Percentiles rank a stretch among this genome's conserved stretches.
These are phyloP conservation scores for Lophotis ruficrista DNA, from an alignment of 2,113 vertebrate genomes.

Conservation along the genomic window DNA sequence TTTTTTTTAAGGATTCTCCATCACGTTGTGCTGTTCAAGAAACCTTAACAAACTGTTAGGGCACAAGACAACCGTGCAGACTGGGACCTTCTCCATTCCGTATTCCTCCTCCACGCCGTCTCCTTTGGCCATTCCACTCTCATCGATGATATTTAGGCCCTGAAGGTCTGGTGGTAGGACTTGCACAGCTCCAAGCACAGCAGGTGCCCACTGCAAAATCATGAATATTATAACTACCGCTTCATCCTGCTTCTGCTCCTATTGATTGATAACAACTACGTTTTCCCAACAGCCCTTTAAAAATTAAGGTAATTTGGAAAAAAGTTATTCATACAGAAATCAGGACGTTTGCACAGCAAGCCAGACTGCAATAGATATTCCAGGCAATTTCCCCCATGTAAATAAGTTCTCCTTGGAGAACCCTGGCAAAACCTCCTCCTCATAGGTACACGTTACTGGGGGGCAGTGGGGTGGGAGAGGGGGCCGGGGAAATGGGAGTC, in stretches of 20 bases:
- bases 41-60: background rate
- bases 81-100: background rate
- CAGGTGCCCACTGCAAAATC: background rate
- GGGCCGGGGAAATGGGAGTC: background rate
- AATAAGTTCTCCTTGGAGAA: background rate
- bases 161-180: background rate
- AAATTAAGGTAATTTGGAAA: constrained; percentile 13
- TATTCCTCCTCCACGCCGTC: background rate
- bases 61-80: background rate
- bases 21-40: background rate
- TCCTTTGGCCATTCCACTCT: background rate
- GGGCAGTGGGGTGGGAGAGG: background rate
- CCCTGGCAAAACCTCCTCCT: background rate
- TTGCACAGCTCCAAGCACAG: background rate
- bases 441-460: background rate
- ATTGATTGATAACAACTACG: background rate
- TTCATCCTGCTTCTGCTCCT: background rate
- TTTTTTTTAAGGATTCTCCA: background rate
- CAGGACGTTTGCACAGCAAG: background rate
- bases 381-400: background rate
- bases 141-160: fast-evolving
- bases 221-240: background rate
- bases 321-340: background rate
- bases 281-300: background rate
- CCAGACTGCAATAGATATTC: background rate